Conservation (phyloP, 2,113 vertebrate genomes). For the Gadus macrocephalus region DNA sequence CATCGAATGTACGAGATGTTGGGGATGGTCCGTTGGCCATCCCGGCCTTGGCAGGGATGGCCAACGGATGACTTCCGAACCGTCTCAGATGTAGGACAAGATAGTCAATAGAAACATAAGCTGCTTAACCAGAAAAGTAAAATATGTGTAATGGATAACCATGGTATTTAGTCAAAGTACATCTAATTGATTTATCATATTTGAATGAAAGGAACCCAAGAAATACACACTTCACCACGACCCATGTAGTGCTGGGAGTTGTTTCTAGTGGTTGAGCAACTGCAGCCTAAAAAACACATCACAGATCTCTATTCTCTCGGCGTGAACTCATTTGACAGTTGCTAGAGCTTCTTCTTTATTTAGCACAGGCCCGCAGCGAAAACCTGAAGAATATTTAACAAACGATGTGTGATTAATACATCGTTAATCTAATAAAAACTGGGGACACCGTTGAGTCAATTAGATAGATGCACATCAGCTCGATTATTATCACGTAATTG, state of each 20-base stretch:
- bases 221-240: no score
- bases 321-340: constrained; percentile 43
- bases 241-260: background rate
- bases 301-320: constrained; percentile 18
- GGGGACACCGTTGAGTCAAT: background rate
- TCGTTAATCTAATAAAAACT: background rate
- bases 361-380: constrained; percentile 46
- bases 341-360: constrained; percentile 54
- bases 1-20: constrained; percentile 51
- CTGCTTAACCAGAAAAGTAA: no score
- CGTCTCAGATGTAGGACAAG: constrained; percentile 8
- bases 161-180: no score
- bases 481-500: no score
- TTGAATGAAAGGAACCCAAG: no score
- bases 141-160: no score
- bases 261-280: background rate
- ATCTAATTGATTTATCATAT: no score
- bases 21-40: background rate
- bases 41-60: constrained; percentile 23
- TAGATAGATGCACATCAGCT: no score
- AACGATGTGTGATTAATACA: constrained; percentile 61
- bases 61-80: background rate
- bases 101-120: background rate
- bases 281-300: constrained; percentile 22
- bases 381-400: constrained; percentile 55